Percentiles rank a stretch among this genome's conserved stretches.
These are phyloP conservation scores for Leptodactylus fallax DNA, from an alignment of 2,797 vertebrate genomes.

Conservation along the genomic window DNA sequence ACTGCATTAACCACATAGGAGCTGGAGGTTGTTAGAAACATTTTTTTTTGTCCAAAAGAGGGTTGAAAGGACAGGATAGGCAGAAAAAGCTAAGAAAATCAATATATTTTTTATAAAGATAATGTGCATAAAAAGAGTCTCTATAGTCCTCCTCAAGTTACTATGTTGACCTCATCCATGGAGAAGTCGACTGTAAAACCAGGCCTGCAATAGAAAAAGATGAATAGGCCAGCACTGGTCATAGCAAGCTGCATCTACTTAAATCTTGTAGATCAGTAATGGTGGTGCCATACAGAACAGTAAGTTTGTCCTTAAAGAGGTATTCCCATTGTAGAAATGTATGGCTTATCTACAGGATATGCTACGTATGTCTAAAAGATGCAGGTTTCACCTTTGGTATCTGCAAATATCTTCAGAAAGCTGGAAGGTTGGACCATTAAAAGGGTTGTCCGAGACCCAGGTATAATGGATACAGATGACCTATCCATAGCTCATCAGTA, in stretches of 20 bases:
- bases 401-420: no score
- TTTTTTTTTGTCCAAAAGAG: background rate
- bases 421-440: no score
- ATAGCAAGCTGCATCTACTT: background rate
- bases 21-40: conserved; percentile 7
- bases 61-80: background rate
- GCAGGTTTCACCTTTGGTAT: no score
- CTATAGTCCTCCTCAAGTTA: background rate
- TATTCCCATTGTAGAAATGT: no score
- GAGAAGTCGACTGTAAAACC: background rate
- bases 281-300: background rate
- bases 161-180: background rate
- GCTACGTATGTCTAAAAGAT: no score
- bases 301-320: background rate
- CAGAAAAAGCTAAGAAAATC: background rate
- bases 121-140: background rate
- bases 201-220: background rate
- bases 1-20: conserved; percentile 25
- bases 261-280: background rate
- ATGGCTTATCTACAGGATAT: no score
- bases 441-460: no score
- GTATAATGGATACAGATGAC: no score
- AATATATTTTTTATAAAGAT: background rate
- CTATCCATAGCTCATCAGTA: no score
- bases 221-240: no score